A percentile compares a stretch with the other conserved stretches of the same genome.
phyloP scores from a whole-genome alignment of 1,140 invertebrate genomes.

The Eriosoma lanigerum region DNA sequence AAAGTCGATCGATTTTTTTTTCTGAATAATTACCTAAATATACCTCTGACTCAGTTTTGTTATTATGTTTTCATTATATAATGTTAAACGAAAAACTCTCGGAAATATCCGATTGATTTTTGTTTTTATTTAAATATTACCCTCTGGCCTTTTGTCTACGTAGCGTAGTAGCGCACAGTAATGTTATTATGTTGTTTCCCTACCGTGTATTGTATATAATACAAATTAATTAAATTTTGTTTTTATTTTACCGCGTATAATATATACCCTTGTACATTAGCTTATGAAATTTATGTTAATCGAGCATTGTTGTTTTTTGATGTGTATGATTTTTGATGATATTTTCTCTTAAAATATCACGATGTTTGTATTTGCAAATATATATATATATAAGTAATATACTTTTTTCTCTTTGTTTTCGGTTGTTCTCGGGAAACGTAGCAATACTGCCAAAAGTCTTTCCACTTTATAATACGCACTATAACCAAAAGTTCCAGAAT shows the following conservation, averaged over 20 bases:
- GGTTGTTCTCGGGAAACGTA: background rate
- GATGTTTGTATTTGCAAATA: background rate
- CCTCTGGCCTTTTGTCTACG: background rate
- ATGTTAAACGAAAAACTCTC: no score
- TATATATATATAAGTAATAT: no score
- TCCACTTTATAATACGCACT: background rate
- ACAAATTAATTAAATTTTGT: background rate
- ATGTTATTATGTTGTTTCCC: background rate
- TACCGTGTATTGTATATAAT: background rate
- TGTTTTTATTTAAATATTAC: background rate
- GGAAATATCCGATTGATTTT: background rate
- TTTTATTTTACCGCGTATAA: background rate
- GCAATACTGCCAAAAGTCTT: constrained; percentile 2
- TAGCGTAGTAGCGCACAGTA: no score
- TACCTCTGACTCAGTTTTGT: no score
- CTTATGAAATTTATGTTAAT: constrained; percentile 46
- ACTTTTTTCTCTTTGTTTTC: constrained; percentile 14
- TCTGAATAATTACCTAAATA: constrained; percentile 22
- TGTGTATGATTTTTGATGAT: background rate
- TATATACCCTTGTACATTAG: constrained; percentile 12
- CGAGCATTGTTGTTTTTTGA: background rate
- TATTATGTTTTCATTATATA: no score
- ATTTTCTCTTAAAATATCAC: background rate
- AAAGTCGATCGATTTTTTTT: constrained; percentile 1
- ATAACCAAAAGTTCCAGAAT: background rate